A percentile compares a stretch with the other conserved stretches of the same genome.
These are phyloP conservation scores for Drosophila busckii DNA, from an alignment of 1,140 invertebrate species.

Conservation along the genomic window DNA sequence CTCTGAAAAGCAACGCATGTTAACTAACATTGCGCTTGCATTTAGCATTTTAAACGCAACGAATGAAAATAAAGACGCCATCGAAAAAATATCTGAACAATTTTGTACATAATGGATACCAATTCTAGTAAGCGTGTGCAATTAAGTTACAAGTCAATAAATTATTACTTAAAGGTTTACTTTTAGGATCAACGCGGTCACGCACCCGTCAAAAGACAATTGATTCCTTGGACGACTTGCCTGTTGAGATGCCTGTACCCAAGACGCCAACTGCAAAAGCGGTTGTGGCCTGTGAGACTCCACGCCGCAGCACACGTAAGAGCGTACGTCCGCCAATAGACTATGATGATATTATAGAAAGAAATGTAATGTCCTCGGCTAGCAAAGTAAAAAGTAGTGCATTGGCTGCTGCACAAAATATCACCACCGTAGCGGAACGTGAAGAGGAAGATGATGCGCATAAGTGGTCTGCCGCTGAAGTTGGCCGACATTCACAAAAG, in stretches of 20 bases:
- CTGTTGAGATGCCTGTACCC: neutral
- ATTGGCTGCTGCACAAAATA: neutral
- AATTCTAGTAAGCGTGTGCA: conserved; percentile 7
- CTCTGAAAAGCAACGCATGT: conserved; percentile 15
- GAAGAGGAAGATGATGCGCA: neutral
- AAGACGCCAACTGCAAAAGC: conserved; percentile 4
- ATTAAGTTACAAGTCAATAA: neutral
- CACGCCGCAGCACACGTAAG: conserved; percentile 57
- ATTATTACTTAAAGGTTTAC: neutral
- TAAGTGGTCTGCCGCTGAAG: conserved; percentile 48
- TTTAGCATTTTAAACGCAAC: conserved; percentile 26
- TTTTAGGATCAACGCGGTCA: no score
- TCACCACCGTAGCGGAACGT: neutral
- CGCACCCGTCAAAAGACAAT: no score
- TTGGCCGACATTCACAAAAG: conserved; percentile 44
- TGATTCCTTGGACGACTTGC: no score
- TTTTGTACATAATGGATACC: conserved; percentile 1
- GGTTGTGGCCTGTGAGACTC: conserved; percentile 32
- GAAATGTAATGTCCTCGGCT: conserved; percentile 23
- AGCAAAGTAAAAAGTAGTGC: conserved; percentile 18
- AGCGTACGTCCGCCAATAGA: conserved; percentile 57
- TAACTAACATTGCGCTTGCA: conserved; percentile 14
- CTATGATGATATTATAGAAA: conserved; percentile 61
- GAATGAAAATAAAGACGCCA: conserved; percentile 21
- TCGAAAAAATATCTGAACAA: neutral